phyloP scores from a whole-genome alignment of 2,797 vertebrate genomes.

The Bradypodion pumilum region DNA sequence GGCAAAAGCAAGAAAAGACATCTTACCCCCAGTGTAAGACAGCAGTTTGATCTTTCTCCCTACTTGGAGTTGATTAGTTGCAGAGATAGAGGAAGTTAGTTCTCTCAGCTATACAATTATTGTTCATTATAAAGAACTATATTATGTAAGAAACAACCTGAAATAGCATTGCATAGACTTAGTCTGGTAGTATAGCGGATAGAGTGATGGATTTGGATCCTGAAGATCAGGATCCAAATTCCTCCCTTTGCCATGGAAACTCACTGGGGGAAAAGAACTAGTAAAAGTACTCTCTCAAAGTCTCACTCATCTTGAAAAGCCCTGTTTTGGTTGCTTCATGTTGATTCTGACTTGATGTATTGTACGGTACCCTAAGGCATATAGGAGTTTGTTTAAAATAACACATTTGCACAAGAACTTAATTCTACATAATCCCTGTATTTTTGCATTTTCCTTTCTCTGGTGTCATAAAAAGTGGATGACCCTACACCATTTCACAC shows the following conservation, averaged over 20 bases:
- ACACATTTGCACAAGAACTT: background rate
- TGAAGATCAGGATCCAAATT: too few relatives aligned
- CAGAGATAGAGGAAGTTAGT: background rate
- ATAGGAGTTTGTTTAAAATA: background rate
- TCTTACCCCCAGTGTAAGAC: background rate
- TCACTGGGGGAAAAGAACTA: too few relatives aligned
- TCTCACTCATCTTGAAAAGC: too few relatives aligned
- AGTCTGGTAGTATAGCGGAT: too few relatives aligned
- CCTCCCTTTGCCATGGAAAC: too few relatives aligned
- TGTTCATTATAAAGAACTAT: background rate
- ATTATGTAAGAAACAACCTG: background rate
- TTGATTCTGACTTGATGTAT: too few relatives aligned
- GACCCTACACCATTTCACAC: conserved; percentile 72
- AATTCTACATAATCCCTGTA: background rate
- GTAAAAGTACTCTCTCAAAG: too few relatives aligned
- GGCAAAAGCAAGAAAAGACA: background rate
- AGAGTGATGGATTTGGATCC: too few relatives aligned
- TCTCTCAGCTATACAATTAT: background rate
- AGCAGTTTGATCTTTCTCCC: background rate
- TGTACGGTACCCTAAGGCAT: too few relatives aligned
- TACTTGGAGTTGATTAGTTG: background rate
- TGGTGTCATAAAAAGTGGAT: conserved; percentile 57
- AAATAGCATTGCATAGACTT: too few relatives aligned
- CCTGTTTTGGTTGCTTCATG: too few relatives aligned
- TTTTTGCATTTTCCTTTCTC: background rate